phyloP scores from a whole-genome alignment of 1,140 invertebrate genomes.

The Choristoneura fumiferana region DNA sequence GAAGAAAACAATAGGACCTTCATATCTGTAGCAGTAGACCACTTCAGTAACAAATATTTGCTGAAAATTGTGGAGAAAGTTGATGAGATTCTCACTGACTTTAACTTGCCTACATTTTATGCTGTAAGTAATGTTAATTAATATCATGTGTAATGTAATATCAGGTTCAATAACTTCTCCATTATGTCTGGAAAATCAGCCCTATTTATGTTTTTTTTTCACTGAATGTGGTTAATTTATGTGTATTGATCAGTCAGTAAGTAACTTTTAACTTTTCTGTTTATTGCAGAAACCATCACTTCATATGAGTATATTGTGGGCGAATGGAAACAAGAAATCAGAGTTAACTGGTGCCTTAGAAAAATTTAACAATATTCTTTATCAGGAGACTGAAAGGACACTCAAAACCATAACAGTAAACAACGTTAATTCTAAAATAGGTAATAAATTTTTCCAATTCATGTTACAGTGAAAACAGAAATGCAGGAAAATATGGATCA shows the following conservation, averaged over 20 bases:
- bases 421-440: constrained; percentile 58
- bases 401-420: constrained; percentile 36
- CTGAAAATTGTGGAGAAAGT: constrained; percentile 76
- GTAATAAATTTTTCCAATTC: constrained; percentile 62
- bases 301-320: constrained; percentile 85
- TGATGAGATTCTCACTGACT: constrained; percentile 82
- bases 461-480: constrained; percentile 43
- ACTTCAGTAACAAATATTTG: constrained; percentile 75
- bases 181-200: background rate
- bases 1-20: constrained; percentile 88
- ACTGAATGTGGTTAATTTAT: background rate
- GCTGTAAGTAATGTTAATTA: constrained; percentile 75
- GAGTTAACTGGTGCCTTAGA: constrained; percentile 58
- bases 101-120: constrained; percentile 83
- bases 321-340: constrained; percentile 79
- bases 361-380: constrained; percentile 45
- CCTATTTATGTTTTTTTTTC: constrained; percentile 6
- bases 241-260: constrained; percentile 41
- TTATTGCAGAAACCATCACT: constrained; percentile 83
- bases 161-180: background rate
- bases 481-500: constrained; percentile 31
- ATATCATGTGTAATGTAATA: too few species aligned
- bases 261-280: constrained; percentile 26
- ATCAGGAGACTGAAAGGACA: constrained; percentile 34
- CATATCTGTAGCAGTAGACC: constrained; percentile 80